Percentiles rank a stretch among this genome's conserved stretches.
Evolutionary conservation across 2,888 invertebrate species (phyloP).

Genomic region (Malacosoma neustria): DNA sequence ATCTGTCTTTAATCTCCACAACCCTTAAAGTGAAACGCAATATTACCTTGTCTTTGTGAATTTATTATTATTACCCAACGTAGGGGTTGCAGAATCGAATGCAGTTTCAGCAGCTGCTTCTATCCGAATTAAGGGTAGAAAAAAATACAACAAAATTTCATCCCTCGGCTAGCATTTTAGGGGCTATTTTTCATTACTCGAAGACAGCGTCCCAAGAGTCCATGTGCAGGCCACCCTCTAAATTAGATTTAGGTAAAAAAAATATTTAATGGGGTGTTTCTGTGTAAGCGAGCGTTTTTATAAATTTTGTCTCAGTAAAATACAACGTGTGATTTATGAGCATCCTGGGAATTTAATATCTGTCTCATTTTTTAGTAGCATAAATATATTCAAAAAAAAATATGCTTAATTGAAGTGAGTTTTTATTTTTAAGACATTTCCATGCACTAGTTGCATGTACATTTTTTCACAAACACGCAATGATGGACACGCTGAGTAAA

Average conservation of each 20-base stretch:
- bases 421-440: too few species aligned
- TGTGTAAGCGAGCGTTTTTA: constrained; percentile 47
- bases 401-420: too few species aligned
- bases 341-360: neutral
- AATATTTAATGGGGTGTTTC: constrained; percentile 71
- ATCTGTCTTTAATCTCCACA: constrained; percentile 47
- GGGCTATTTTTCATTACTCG: constrained; percentile 8
- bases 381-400: too few species aligned
- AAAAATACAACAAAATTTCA: neutral
- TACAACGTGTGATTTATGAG: constrained; percentile 20
- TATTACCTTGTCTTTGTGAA: constrained; percentile 60
- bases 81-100: constrained; percentile 55
- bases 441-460: too few species aligned
- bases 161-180: too few species aligned
- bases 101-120: constrained; percentile 59
- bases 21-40: constrained; percentile 46
- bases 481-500: too few species aligned
- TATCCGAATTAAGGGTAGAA: constrained; percentile 25
- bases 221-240: constrained; percentile 60
- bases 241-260: constrained; percentile 65
- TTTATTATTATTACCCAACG: constrained; percentile 68
- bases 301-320: constrained; percentile 28
- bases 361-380: neutral
- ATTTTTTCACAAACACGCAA: too few species aligned
- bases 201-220: constrained; percentile 17